Evolutionary conservation across 2,888 invertebrate species (phyloP).

Genomic region (Cantharis rustica): DNA sequence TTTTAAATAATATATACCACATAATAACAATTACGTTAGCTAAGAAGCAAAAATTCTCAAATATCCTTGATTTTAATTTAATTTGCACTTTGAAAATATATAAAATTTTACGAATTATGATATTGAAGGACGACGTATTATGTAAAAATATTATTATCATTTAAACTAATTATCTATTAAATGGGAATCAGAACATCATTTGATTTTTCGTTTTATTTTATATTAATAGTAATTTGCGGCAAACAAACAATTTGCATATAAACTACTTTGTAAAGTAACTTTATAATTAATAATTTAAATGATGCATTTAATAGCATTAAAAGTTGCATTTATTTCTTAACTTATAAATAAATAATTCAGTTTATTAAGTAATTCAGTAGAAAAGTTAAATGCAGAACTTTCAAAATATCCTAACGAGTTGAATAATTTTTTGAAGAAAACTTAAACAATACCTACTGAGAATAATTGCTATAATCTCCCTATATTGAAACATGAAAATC

Average conservation of each 20-base stretch:
- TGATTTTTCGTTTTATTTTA: not conserved
- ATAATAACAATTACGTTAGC: not conserved
- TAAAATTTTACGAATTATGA: not conserved
- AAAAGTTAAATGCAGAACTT: not conserved
- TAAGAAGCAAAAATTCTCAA: not conserved
- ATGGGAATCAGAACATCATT: not conserved
- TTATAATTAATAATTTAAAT: not conserved
- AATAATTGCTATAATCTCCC: not conserved
- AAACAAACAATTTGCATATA: not conserved
- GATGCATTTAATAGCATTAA: not conserved
- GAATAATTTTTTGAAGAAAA: not conserved
- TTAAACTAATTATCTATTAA: not conserved
- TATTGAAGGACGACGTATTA: not conserved
- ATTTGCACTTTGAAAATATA: not conserved
- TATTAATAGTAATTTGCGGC: not conserved
- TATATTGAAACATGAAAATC: not conserved
- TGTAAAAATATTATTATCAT: not conserved
- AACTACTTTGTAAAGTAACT: not conserved
- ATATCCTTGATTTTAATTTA: not conserved
- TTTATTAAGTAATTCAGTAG: not conserved
- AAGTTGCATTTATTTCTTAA: not conserved
- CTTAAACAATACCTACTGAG: not conserved
- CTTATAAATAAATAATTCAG: not conserved
- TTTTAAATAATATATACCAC: not conserved
- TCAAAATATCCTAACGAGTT: not conserved